Evolutionary conservation across 2,797 vertebrate species (phyloP), one percentile per base, ranked within the genome.

Genomic region (Rhynchonycteris naso): DNA sequence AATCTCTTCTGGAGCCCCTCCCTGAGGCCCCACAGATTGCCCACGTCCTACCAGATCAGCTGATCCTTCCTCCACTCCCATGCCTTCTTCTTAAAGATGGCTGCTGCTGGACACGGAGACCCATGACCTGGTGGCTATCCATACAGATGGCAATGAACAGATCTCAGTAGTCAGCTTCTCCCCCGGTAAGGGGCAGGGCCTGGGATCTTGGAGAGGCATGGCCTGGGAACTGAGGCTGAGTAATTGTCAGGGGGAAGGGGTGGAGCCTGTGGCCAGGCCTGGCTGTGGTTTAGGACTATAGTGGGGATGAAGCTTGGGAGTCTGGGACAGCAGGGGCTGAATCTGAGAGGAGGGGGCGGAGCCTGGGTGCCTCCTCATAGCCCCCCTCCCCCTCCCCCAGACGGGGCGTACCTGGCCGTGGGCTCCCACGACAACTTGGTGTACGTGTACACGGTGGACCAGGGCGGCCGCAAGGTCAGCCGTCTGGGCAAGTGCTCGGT

Each of bases 361-460:
- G 95, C 80, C 92, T 88, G 96, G 92, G 96, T 96, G 88, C 91
- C 92, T 97, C 96, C 86, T 97, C 96, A 96, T 96, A 82, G 93
- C 93, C 89, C 88, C 71, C 86, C 89, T 92, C 79, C 88, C 95
- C 92, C 88, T 95, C 95, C 94, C 91, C 95, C 59, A 99, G 99
- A 99, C 93, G 99, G 99, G 21, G 99, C 98, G 94, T 99, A 98
- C 98, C 98, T 99, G 98, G 99, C 99, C 2, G 98, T 99, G 50
- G 98, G 98, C 65, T 99, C 99, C 93, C 99, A 99, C 61, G 99
- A 99, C 97, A 99, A 99, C 98, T 99, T 99, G 97, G 98, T 99
- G 98, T 99, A 99, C 98, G 98, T 99, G 97, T 99, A 99, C 75
- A 98, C 98, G 28, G 99, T 99, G 97, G 98, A 98, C 13, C 99